phyloP scores from a whole-genome alignment of 2,113 vertebrate species.

The Aleadryas rufinucha region DNA sequence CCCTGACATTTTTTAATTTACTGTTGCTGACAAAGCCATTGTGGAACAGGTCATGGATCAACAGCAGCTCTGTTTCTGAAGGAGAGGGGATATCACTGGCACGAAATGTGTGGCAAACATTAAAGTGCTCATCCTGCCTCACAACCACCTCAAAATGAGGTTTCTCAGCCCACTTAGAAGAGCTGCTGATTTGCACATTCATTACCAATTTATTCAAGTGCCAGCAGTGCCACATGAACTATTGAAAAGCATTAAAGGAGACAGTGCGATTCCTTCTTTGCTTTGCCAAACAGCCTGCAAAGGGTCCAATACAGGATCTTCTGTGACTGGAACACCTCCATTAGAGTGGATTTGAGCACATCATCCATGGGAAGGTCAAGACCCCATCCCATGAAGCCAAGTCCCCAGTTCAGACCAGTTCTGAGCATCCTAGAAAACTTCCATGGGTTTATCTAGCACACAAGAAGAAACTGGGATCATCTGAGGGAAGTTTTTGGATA shows the following conservation, averaged over 20 bases:
- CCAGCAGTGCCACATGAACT: neutral
- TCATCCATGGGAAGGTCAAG: neutral
- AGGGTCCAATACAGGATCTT: neutral
- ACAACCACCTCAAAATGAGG: neutral
- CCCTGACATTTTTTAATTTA: neutral
- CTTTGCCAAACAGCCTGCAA: neutral
- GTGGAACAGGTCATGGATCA: neutral
- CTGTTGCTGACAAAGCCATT: fast-evolving
- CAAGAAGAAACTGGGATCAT: neutral
- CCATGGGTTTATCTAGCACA: neutral
- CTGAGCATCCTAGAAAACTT: neutral
- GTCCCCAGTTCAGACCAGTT: neutral
- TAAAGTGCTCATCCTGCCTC: neutral
- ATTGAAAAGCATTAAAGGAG: neutral
- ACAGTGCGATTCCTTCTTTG: neutral
- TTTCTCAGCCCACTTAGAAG: neutral
- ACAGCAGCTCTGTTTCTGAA: neutral
- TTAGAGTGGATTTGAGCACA: neutral
- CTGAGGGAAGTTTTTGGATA: neutral
- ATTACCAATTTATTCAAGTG: neutral
- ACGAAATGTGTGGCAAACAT: neutral
- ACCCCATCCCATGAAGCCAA: neutral
- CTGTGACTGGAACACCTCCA: neutral
- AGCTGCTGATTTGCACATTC: neutral
- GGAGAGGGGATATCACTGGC: neutral